A percentile compares a stretch with the other conserved stretches of the same genome.
These are phyloP conservation scores for Pelobates cultripes DNA, from an alignment of 2,797 vertebrate species.

Conservation along the genomic window DNA sequence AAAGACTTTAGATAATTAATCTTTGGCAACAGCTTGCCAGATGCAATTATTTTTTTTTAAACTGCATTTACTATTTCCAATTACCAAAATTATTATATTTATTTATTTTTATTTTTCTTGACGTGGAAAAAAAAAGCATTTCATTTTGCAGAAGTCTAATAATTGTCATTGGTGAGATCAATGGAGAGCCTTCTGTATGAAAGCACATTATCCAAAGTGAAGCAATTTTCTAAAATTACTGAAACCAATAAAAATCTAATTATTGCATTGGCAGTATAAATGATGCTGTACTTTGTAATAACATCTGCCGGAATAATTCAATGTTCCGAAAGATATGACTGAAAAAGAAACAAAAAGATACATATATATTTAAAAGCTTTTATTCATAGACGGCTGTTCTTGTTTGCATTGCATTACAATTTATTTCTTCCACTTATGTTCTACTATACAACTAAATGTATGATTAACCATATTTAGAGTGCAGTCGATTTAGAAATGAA, in stretches of 20 bases:
- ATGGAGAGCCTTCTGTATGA: conserved; percentile 56
- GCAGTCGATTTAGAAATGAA: too few relatives aligned
- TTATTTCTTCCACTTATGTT: neutral
- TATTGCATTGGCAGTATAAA: conserved; percentile 36
- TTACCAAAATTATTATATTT: conserved; percentile 11
- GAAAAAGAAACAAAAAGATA: conserved; percentile 13
- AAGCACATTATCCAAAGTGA: conserved; percentile 64
- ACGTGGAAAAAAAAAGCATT: conserved; percentile 40
- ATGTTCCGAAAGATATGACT: conserved; percentile 43
- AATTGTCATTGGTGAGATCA: conserved; percentile 59
- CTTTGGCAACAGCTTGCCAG: conserved; percentile 15
- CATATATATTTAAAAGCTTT: conserved; percentile 2
- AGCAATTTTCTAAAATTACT: conserved; percentile 66
- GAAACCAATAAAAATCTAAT: conserved; percentile 56
- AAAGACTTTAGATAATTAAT: conserved; percentile 1
- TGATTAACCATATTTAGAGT: neutral
- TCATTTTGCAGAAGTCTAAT: conserved; percentile 60
- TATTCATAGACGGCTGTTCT: neutral
- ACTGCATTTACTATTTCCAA: conserved; percentile 15
- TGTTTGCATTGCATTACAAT: neutral
- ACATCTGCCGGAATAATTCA: conserved; percentile 50
- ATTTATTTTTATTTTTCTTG: conserved; percentile 20
- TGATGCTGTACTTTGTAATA: conserved; percentile 41
- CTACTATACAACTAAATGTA: neutral
- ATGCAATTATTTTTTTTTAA: conserved; percentile 14